Evolutionary conservation across 1,140 invertebrate genomes (phyloP).

Genomic region (Trachelipus rathkii): DNA sequence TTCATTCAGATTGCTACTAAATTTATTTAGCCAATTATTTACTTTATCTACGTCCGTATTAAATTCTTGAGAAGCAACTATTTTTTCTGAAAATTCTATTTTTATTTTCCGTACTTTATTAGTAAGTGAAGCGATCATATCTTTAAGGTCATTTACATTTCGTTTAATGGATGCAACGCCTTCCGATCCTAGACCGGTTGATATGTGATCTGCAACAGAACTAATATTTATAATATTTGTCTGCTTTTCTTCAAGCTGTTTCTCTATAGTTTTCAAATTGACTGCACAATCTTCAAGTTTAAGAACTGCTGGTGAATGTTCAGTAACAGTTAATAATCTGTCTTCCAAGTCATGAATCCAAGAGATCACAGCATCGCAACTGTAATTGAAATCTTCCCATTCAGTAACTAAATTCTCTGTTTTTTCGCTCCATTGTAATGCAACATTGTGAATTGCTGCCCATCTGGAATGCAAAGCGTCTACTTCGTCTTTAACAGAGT

Average conservation of each 20-base stretch:
- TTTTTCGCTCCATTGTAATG: slow-evolving; percentile 67
- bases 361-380: slow-evolving; percentile 48
- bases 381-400: slow-evolving; percentile 68
- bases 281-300: slow-evolving; percentile 56
- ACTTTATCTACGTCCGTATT: slow-evolving; percentile 74
- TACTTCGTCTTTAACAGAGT: slow-evolving; percentile 70
- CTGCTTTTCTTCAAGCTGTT: slow-evolving; percentile 74
- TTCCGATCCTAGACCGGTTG: slow-evolving; percentile 68
- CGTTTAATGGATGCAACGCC: slow-evolving; percentile 66
- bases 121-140: slow-evolving; percentile 63
- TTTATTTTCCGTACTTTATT: slow-evolving; percentile 68
- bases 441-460: slow-evolving; percentile 68
- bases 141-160: slow-evolving; percentile 67
- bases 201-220: slow-evolving; percentile 71
- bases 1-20: slow-evolving; percentile 67
- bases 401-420: slow-evolving; percentile 70
- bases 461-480: slow-evolving; percentile 74
- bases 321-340: slow-evolving; percentile 37
- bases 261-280: slow-evolving; percentile 68
- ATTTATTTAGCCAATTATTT: slow-evolving; percentile 74
- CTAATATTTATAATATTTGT: slow-evolving; percentile 71
- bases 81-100: slow-evolving; percentile 71
- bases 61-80: slow-evolving; percentile 74
- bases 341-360: slow-evolving; percentile 50
- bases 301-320: slow-evolving; percentile 39